phyloP scores from a whole-genome alignment of 2,113 vertebrate genomes.

The Xenopus laevis region DNA sequence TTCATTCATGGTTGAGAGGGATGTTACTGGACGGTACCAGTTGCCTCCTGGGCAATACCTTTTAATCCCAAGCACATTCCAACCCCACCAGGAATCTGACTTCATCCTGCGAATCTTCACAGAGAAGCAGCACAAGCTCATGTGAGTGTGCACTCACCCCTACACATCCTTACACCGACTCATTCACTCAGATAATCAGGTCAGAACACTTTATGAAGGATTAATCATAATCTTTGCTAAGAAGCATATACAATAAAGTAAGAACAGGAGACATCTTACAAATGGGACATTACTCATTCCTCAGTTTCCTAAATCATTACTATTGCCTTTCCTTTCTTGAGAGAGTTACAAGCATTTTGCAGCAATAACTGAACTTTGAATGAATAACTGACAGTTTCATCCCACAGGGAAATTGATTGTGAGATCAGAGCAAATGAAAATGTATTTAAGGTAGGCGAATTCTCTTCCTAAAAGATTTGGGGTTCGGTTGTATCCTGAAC shows the following conservation, averaged over 20 bases:
- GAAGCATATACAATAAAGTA: no score
- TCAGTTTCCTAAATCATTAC: no score
- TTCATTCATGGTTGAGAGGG: slow-evolving; percentile 46
- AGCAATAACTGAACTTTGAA: no score
- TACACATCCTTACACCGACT: not conserved
- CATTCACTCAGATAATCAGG: not conserved
- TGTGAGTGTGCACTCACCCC: slow-evolving; percentile 46
- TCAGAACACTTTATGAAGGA: no score
- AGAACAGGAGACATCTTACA: no score
- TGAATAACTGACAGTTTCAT: not conserved
- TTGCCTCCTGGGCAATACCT: slow-evolving; percentile 57
- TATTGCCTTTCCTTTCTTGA: no score
- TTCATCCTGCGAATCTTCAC: slow-evolving; percentile 60
- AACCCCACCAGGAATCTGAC: slow-evolving; percentile 49
- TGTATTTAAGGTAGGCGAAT: slow-evolving; percentile 32
- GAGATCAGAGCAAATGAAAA: slow-evolving; percentile 25
- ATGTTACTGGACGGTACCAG: slow-evolving; percentile 52
- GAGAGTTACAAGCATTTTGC: no score
- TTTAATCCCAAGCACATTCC: slow-evolving; percentile 54
- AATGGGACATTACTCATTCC: no score
- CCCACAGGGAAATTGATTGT: slow-evolving; percentile 37
- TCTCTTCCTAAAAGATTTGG: no score
- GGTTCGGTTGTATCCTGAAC: no score
- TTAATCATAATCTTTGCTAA: no score
- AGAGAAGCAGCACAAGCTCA: slow-evolving; percentile 46